Evolutionary conservation across 2,113 vertebrate genomes (phyloP).

Genomic region (Podarcis muralis): DNA sequence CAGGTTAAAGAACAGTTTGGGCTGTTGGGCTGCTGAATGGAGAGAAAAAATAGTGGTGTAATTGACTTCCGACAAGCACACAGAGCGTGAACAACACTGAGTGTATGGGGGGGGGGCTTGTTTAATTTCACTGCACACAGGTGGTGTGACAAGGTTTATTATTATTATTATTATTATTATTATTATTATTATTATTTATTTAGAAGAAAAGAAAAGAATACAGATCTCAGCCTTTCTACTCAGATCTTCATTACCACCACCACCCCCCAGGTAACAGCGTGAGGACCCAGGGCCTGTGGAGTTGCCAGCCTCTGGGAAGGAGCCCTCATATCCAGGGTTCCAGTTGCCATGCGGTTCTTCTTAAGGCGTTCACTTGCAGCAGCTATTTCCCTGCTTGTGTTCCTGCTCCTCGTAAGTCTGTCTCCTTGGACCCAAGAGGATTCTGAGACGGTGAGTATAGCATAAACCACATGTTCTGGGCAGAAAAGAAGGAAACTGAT

Average conservation of each 20-base stretch:
- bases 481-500: no score
- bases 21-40: no score
- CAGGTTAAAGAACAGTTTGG: no score
- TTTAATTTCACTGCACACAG: no score
- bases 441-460: background rate
- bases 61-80: no score
- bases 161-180: no score
- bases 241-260: background rate
- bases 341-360: constrained; percentile 49
- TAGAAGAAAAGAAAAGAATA: no score
- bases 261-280: background rate
- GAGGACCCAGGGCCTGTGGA: background rate
- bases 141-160: no score
- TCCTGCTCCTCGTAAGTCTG: background rate
- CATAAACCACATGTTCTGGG: background rate
- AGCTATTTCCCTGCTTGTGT: background rate
- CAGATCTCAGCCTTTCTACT: background rate
- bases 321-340: background rate
- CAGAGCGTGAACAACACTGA: no score
- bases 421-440: background rate
- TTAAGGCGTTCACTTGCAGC: constrained; percentile 10
- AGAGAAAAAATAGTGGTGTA: no score
- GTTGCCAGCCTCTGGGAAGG: background rate
- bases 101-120: no score
- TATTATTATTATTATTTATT: no score